Percentiles rank a stretch among this genome's conserved stretches.
Conservation (phyloP, 2,888 invertebrate genomes). For the Chalcosyrphus nemorum region DNA sequence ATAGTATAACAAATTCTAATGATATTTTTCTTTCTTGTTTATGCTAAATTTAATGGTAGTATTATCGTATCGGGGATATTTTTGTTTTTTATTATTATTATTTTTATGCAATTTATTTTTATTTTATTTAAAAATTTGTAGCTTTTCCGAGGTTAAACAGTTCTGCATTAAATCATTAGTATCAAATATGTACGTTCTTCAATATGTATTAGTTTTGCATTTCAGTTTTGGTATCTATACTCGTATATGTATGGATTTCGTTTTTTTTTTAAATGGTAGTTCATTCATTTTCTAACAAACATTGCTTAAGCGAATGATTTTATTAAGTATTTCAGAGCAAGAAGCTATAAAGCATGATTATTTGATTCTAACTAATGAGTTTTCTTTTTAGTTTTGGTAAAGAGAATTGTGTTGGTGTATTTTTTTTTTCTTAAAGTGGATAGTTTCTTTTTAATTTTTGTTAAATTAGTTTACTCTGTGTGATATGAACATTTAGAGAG, state of each 20-base stretch:
- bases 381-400: slow-evolving; percentile 8
- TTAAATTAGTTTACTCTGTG: background rate
- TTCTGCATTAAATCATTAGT: slow-evolving; percentile 54
- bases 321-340: slow-evolving; percentile 57
- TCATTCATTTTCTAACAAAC: slow-evolving; percentile 43
- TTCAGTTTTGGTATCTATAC: background rate
- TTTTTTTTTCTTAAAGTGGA: slow-evolving; percentile 11
- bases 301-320: slow-evolving; percentile 66
- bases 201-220: slow-evolving; percentile 20
- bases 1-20: slow-evolving; percentile 63
- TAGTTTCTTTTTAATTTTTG: slow-evolving; percentile 20
- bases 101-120: slow-evolving; percentile 6
- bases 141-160: slow-evolving; percentile 70
- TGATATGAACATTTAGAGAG: slow-evolving; percentile 31
- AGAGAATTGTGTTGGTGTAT: slow-evolving; percentile 13
- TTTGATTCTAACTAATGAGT: slow-evolving; percentile 59
- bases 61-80: slow-evolving; percentile 31
- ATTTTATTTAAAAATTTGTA: slow-evolving; percentile 61
- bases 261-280: slow-evolving; percentile 23
- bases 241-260: background rate
- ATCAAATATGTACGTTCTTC: slow-evolving; percentile 43
- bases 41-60: slow-evolving; percentile 35
- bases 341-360: slow-evolving; percentile 69
- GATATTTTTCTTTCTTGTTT: slow-evolving; percentile 51
- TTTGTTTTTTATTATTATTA: background rate